Evolutionary conservation across 2,113 vertebrate genomes (phyloP), one percentile per base, ranked within the genome.

Genomic region (Pantherophis guttatus): DNA sequence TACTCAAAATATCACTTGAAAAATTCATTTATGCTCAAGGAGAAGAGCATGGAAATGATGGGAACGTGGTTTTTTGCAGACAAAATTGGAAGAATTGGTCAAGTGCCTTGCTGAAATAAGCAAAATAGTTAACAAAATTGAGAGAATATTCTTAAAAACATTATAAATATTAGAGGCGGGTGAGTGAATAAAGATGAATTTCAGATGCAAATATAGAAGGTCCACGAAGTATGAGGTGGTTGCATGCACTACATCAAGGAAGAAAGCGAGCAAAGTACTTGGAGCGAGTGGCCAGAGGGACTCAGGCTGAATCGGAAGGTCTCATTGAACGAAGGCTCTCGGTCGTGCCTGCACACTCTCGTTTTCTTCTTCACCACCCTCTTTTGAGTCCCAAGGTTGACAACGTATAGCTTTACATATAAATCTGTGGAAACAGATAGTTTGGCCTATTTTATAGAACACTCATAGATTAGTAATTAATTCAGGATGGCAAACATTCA

Each of bases 321-420:
- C 97, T 99, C 99, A n/a, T 99, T 99, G 96, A 99, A 99, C 0
- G 99, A 99, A 90, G 99, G 99, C 89, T 99, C 99, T 95, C 99
- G 97, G 96, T 99, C 99, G 92, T 99, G 99, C 87, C 99, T 98
- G 95, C 99, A 99, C 62, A 99, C 98, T 97, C 99, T 98, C n/a
- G 99, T 99, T 97, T 99, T 99, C 97, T 99, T 99, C 98, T 99
- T 99, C 94, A 99, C 99, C 94, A 99, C 98, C 96, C 98, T 98
- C 96, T 99, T 99, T 94, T 99, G 99, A 10, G 98, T 99, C 92
- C 99, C 98, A 91, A 99, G 98, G 92, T 99, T 99, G 93, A 99
- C 98, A 96, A 99, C 98, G 1, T 99, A 99, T 87, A 99, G 96
- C 97, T 99, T 99, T 96, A 99, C 99, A 94, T 99, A 99, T 92